Evolutionary conservation across 2,797 vertebrate genomes (phyloP), one percentile per base, ranked within the genome.

Genomic region (Dryobates pubescens): DNA sequence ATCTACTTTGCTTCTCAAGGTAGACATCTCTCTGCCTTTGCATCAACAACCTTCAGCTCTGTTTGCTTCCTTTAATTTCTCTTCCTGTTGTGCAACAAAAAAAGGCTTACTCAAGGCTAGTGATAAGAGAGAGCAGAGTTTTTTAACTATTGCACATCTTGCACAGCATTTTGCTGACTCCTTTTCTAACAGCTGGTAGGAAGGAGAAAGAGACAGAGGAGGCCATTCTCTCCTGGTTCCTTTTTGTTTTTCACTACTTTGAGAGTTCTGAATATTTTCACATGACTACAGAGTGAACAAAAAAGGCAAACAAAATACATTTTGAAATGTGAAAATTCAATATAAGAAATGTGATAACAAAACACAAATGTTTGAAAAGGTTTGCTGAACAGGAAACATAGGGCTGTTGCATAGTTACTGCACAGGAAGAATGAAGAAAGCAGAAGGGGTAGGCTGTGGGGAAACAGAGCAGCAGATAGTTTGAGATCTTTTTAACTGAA

Each of bases 401-500:
- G 17, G 65, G 65, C 47, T 80, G 62, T 38, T 91, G 61, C 82
- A 84, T 47, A 27, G 73, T 7, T 70, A 70, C 89, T 89, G 65
- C 75, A 65, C 23, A 19, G 83, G 57, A 82, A 90, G 81, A 91
- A 90, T 58, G 88, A 61, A 80, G 88, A 68, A 64, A 88, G 86
- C 32, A 65, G 86, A 95, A 93, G 82, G 47, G 78, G 53, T 22
- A n/a, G 82, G 63, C 82, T 76, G 68, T 16, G 26, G 41, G n/a
- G 22, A 84, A 64, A 92, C 54, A 62, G 74, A 92, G 82, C 69
- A 59, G 65, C 62, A 82, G 77, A 92, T 3, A 73, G 68, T 11
- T 74, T 57, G 80, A 79, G 77, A 76, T 79, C 73, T 80, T 88
- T 92, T 95, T 82, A 93, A 96, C 51, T 82, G 81, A 86, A 86